These are phyloP conservation scores for Protophormia terraenovae DNA, from an alignment of 2,888 invertebrate species.

Conservation along the genomic window DNA sequence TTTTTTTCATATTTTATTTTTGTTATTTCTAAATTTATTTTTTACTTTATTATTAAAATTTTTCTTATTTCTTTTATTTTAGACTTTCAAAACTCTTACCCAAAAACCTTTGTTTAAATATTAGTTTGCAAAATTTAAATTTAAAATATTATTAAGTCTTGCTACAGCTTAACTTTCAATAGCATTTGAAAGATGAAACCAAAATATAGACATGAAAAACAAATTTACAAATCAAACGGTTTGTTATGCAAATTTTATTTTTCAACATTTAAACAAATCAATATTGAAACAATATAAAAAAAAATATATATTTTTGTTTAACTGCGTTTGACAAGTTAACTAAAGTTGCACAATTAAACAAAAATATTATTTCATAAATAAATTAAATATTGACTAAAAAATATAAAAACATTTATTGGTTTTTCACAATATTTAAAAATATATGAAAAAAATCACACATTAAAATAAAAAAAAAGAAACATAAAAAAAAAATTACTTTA, in stretches of 20 bases:
- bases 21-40: too few species aligned
- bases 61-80: not conserved
- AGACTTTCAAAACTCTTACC: not conserved
- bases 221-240: slow-evolving; percentile 40
- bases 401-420: slow-evolving; percentile 29
- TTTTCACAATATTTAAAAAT: slow-evolving; percentile 47
- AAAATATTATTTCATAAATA: slow-evolving; percentile 27
- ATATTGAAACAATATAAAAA: slow-evolving; percentile 25
- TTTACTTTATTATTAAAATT: too few species aligned
- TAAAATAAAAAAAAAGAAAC: not conserved
- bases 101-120: not conserved
- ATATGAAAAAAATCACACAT: slow-evolving; percentile 32
- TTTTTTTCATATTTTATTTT: too few species aligned
- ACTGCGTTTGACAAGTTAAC: slow-evolving; percentile 23
- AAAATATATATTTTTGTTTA: not conserved
- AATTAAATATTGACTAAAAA: slow-evolving; percentile 46
- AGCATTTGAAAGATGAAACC: not conserved
- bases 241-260: slow-evolving; percentile 49
- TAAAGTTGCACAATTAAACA: slow-evolving; percentile 37
- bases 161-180: slow-evolving; percentile 15
- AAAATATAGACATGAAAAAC: not conserved
- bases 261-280: slow-evolving; percentile 5
- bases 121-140: slow-evolving; percentile 10
- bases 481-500: not conserved
- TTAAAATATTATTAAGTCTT: not conserved